Conservation (phyloP, 1,140 invertebrate species). For the Ooceraea biroi region DNA sequence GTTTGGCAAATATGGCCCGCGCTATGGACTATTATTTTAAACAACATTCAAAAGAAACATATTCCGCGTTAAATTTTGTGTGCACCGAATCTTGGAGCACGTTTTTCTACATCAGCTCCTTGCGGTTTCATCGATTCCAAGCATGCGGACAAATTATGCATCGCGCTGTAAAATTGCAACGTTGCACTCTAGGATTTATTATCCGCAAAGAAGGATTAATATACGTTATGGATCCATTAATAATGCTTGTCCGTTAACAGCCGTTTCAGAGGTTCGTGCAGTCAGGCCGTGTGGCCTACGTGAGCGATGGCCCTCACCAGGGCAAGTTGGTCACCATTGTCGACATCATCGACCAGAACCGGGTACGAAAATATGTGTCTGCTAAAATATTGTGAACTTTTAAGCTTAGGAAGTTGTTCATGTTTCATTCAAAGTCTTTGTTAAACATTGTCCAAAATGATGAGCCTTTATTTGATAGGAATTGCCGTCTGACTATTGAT, state of each 20-base stretch:
- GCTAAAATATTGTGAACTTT: slow-evolving; percentile 30
- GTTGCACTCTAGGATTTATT: background rate
- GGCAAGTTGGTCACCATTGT: slow-evolving; percentile 98
- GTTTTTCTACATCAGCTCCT: background rate
- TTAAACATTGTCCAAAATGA: slow-evolving; percentile 78
- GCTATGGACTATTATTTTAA: background rate
- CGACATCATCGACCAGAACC: slow-evolving; percentile 98
- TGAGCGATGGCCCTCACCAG: slow-evolving; percentile 94
- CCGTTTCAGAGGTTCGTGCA: slow-evolving; percentile 98
- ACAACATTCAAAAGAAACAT: background rate
- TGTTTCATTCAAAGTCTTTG: slow-evolving; percentile 1
- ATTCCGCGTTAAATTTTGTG: background rate
- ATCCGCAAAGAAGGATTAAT: slow-evolving; percentile 8
- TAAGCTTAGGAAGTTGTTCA: background rate
- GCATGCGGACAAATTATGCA: too few relatives aligned
- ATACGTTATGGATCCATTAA: slow-evolving; percentile 6
- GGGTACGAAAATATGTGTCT: slow-evolving; percentile 88
- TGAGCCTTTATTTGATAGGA: slow-evolving; percentile 89
- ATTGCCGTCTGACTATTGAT: slow-evolving; percentile 90
- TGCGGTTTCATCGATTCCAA: too few relatives aligned
- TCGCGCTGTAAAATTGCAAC: too few relatives aligned
- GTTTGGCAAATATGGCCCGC: background rate
- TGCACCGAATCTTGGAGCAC: background rate
- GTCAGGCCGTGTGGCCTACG: slow-evolving; percentile 97
- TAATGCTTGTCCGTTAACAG: slow-evolving; percentile 85